Evolutionary conservation across 64 coral and sea anemone genomes (phyloP), one percentile per base, ranked within the genome.

Genomic region (Stichodactyla helianthus): DNA sequence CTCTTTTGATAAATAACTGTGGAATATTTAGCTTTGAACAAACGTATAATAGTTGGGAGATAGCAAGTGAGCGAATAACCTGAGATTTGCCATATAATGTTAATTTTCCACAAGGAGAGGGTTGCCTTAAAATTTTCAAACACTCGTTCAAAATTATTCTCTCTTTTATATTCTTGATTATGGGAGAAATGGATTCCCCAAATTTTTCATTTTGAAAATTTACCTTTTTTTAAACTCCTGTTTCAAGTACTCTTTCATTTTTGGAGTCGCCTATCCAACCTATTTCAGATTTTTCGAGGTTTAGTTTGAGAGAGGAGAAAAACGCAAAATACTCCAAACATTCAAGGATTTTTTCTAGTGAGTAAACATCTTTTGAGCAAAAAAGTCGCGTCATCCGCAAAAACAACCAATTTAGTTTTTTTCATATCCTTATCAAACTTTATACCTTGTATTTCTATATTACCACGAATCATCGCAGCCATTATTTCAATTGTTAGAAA

Each of bases 31-130:
- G 9, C 4, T 27, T 77, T 5, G 74, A 77, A 51, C 23, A 77
- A 14, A 77, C 74, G 27, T 77, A 77, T 77, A 77, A 77, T 77
- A 77, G 23, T 35, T 35, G 25, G 44, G 74, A 77, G 7, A 77
- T 77, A 12, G 74, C 74, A 4, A 77, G 22, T 16, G 23, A 77
- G 7, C 74, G 74, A 11, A 77, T 19, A 2, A 77, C 27, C 15
- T 35, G 25, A 35, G 74, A 35, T 27, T 77, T 77, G 5, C 74
- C 22, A 77, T 35, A 77, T 57, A 35, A 77, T 35, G 25, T 77
- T 27, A 8, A 27, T 77, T 77, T 51, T 77, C 74, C 74, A 27
- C 22, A 77, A 27, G 5, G 44, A 63, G 7, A 63, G 60, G 4
- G 16, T 18, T 10, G 60, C 7, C 44, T 77, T 77, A 77, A 77